These are phyloP conservation scores for Odontamblyopus lacepedii DNA, from an alignment of 2,797 vertebrate genomes.

Conservation along the genomic window DNA sequence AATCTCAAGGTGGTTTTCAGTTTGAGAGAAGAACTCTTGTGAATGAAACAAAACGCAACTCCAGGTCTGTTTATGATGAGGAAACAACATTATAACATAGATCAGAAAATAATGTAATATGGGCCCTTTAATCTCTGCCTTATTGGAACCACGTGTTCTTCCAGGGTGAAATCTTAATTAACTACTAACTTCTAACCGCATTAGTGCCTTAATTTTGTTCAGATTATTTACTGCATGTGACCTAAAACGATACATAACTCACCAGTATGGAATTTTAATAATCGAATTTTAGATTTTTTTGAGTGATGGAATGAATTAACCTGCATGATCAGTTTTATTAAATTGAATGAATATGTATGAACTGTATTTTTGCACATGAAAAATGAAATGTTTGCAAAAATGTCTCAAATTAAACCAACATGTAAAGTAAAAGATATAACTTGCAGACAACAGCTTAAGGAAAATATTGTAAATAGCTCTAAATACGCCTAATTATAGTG, in stretches of 20 bases:
- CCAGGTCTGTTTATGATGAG: no score
- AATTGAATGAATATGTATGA: background rate
- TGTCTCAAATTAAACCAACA: background rate
- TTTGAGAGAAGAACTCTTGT: no score
- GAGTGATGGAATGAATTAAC: background rate
- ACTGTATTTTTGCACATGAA: background rate
- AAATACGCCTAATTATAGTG: no score
- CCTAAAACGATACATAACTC: background rate
- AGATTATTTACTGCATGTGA: constrained; percentile 26
- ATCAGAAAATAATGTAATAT: no score
- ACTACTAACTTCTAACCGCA: constrained; percentile 63
- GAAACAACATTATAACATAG: no score
- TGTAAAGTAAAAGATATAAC: no score
- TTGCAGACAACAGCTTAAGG: no score
- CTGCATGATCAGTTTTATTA: background rate
- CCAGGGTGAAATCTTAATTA: constrained; percentile 58
- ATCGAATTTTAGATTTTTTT: background rate
- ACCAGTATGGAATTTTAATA: constrained; percentile 8
- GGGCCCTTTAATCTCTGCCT: constrained; percentile 7
- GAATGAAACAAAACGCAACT: no score
- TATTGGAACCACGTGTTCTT: constrained; percentile 36
- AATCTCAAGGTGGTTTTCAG: no score
- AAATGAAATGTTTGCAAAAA: background rate
- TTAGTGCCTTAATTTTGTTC: constrained; percentile 26
- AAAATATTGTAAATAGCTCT: no score